Conservation (phyloP, 2,113 vertebrate species). For the Ptychochromis oligacanthus region DNA sequence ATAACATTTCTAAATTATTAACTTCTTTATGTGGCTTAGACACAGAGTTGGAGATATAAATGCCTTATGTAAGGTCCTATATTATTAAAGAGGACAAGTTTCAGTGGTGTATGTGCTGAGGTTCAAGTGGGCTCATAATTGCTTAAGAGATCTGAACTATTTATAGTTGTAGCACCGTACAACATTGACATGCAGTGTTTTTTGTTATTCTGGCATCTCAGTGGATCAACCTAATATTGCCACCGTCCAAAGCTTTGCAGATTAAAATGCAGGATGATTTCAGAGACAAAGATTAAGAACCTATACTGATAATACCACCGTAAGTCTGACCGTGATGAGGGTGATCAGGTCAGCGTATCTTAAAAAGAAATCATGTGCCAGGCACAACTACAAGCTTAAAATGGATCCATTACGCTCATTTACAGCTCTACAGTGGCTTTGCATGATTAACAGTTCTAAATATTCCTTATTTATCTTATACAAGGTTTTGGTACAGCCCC, state of each 20-base stretch:
- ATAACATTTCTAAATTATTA: slow-evolving; percentile 80
- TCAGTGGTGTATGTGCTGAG: slow-evolving; percentile 69
- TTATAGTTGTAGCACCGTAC: slow-evolving; percentile 71
- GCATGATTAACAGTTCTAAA: not conserved
- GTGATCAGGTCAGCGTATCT: not conserved
- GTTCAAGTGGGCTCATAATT: slow-evolving; percentile 78
- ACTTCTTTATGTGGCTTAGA: slow-evolving; percentile 79
- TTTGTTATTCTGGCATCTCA: slow-evolving; percentile 44
- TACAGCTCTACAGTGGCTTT: not conserved
- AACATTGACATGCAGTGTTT: slow-evolving; percentile 72
- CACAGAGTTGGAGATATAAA: slow-evolving; percentile 76
- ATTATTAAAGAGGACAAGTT: slow-evolving; percentile 80
- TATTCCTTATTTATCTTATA: not conserved
- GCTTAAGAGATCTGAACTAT: slow-evolving; percentile 77
- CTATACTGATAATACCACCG: not conserved
- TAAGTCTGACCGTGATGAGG: not conserved
- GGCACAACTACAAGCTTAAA: not conserved
- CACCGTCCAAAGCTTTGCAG: not conserved
- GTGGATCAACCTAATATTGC: slow-evolving; percentile 11
- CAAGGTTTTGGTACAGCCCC: not conserved
- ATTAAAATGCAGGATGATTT: not conserved
- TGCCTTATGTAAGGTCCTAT: slow-evolving; percentile 79
- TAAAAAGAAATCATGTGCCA: not conserved
- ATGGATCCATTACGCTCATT: not conserved
- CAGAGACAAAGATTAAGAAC: too few relatives aligned